Evolutionary conservation across 2,888 invertebrate genomes (phyloP), one percentile per base, ranked within the genome.

Genomic region (Sarcophaga carnaria): DNA sequence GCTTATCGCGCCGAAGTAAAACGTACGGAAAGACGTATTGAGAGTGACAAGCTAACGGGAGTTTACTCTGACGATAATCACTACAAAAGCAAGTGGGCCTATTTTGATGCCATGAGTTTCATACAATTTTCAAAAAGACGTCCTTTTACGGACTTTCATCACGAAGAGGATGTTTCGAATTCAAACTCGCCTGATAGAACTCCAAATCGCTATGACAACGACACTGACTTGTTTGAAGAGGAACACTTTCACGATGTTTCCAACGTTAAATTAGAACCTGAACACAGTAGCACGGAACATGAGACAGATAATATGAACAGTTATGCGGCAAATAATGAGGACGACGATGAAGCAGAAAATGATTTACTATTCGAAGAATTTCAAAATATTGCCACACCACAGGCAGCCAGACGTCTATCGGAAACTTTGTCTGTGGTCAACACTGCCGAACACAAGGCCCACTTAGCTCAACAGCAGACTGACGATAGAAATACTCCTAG

Each of bases 321-420:
- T 27, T 14, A 72, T 8, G 47, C 62, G 1, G 3, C 8, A 2
- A n/a, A 63, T 8, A 20, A 63, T 4, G 81, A 74, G 11, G 88
- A 83, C 5, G 88, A 89, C 17, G 88, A 89, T 3, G 88, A 91
- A 70, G 90, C 89, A 54, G 92, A 90, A 27, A 91, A 91, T 27
- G 92, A 92, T 80, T 89, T 88, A 6, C 86, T 92, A 0, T 91
- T 92, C 86, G 89, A 89, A 80, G 90, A 92, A 77, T 92, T 92
- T 49, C 89, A 91, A 79, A 89, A 76, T 17, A 88, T 90, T 62
- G 91, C 91, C 27, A 92, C 92, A n/a, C 92, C 92, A 4, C 91
- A 91, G 83, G 92, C 92, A 0, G 69, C 90, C 17, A 88, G 91
- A 3, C 90, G 91, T 0, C 90, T 92, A 66, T 92, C 92, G 14